Base-by-base conservation (phyloP, 2,888 invertebrate species). In the Parnassius orleans region DNA sequence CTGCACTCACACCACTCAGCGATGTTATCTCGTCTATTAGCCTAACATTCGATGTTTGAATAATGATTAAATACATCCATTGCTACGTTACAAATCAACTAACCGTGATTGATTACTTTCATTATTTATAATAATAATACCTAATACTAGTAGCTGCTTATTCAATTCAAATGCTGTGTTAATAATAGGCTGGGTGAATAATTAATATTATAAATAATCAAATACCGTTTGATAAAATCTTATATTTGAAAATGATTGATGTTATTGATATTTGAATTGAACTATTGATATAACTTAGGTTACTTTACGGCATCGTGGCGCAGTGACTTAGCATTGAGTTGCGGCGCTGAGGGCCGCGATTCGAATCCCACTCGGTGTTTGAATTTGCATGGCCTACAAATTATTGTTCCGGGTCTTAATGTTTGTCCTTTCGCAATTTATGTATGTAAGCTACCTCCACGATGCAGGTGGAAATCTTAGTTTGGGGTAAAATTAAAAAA, bases 21-120 rank as follows among this genome's bases (percentile, higher is more conserved):
- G 86, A 85, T 87, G 84, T 87, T 86, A 87, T 89, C 87, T 83
- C 70, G 66, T 64, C 72, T 84, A 86, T 83, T 82, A 85, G 75
- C 76, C 72, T 73, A 79, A 77, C 78, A 78, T 77, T 79, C 72
- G 76, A 81, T 82, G 77, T 76, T 81, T 79, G 81, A 81, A 82
- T 83, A 79, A 79, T 84, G 75, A 83, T 84, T 82, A 80, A 81
- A 81, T 83, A 75, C 78, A 77, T 73, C 72, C 69, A 66, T 69
- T 69, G 65, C 68, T 68, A 66, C 71, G 71, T 73, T 72, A 73
- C 68, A 69, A 72, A 73, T 75, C 76, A 79, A 54, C 80, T 77
- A 78, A 82, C 80, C 75, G 73, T 84, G 83, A 87, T 86, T 81
- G 83, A 86, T 86, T 77, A 72, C 73, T 70, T 77, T 72, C 77